These are phyloP conservation scores for Pyralis farinalis DNA, from an alignment of 2,888 invertebrate genomes.

Conservation along the genomic window DNA sequence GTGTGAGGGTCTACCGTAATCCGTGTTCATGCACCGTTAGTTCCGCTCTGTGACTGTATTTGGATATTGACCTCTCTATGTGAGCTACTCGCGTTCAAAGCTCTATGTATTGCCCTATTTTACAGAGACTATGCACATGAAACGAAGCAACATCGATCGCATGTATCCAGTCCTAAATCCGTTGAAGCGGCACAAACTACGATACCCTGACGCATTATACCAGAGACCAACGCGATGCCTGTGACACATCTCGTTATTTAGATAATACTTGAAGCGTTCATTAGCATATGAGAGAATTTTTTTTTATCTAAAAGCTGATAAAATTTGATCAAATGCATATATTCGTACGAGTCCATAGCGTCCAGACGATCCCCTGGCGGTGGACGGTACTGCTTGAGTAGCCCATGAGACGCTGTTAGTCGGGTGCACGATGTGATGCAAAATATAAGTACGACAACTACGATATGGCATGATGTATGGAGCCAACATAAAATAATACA, in stretches of 20 bases:
- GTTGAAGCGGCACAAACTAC: constrained; percentile 36
- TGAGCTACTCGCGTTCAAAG: constrained; percentile 57
- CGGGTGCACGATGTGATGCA: constrained; percentile 61
- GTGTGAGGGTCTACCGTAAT: constrained; percentile 24
- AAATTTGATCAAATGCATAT: constrained; percentile 26
- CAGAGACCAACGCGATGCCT: too few species aligned
- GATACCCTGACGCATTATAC: constrained; percentile 12
- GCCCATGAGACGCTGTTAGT: constrained; percentile 34
- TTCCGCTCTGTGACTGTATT: constrained; percentile 65
- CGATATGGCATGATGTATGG: constrained; percentile 36
- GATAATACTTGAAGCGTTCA: constrained; percentile 26
- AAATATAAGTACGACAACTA: constrained; percentile 36
- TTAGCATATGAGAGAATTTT: constrained; percentile 29
- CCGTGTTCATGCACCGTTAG: constrained; percentile 37
- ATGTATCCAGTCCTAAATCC: constrained; percentile 34
- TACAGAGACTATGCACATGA: constrained; percentile 45
- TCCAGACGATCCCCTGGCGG: constrained; percentile 43
- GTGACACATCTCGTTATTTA: constrained; percentile 15
- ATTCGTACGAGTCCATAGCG: constrained; percentile 28
- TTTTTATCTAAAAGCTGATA: constrained; percentile 49
- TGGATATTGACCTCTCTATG: constrained; percentile 45
- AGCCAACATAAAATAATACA: constrained; percentile 36
- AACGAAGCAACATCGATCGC: constrained; percentile 61
- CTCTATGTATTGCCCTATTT: constrained; percentile 42
- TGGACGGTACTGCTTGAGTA: neutral